Base-by-base conservation (phyloP, 1,140 invertebrate species). In the Drosophila biarmipes region DNA sequence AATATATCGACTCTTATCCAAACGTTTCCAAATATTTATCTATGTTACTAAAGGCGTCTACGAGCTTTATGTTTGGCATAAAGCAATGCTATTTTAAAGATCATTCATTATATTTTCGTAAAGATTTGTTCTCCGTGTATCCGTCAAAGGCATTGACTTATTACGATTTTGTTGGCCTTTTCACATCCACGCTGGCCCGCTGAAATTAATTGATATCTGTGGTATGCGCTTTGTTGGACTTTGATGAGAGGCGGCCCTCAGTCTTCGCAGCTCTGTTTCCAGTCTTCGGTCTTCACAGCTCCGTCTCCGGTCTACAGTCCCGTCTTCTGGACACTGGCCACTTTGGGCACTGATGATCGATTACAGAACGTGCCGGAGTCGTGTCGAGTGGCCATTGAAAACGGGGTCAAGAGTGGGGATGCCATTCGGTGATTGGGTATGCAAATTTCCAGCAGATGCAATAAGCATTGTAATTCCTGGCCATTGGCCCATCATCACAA, bases 131-230 rank as follows among this genome's bases (percentile, higher is more conserved):
- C 17, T 10, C 63, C 10, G 58, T 67, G 63, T 37, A 67, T 8
- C 42, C 67, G 31, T 71, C 67, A 69, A 56, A 79, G 75, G 84
- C 84, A 87, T 89, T 90, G 84, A 89, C 84, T 87, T 87, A 87
- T 87, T 87, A 87, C 84, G 82, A 87, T 87, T 87, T 85, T 71
- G 81, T 85, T 87, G 82, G 84, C 85, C 84, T 87, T 89, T 87
- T 89, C 84, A 87, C 75, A 80, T 84, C 46, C 71, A 74, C 24
- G 59, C 38, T 38, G 42, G 64, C 31, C 51, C 75, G 82, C 72
- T 76, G 79, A 89, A 89, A 89, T 89, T 89, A 89, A 89, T 89
- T 89, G 84, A 89, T 89, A 89, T 89, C 80, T 78, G 78, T 87
- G 84, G 84, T 87, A 87, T 87, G 84, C 84, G 84, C 76, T 80